phyloP scores from a whole-genome alignment of 2,888 invertebrate species.

The Falcaria lacertinaria region DNA sequence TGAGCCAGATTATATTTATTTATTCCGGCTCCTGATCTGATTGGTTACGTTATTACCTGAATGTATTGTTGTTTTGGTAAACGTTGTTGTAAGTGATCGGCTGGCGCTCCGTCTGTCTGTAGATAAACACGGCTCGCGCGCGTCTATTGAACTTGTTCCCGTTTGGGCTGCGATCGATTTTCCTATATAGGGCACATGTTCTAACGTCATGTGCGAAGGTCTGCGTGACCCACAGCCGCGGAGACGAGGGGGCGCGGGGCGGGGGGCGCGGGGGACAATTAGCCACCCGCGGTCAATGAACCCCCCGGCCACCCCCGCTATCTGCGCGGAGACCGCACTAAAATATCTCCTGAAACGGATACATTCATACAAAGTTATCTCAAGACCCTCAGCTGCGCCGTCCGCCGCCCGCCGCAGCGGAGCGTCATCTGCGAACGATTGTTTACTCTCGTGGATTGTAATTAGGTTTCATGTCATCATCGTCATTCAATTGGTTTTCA shows the following conservation, averaged over 20 bases:
- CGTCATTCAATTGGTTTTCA: no score
- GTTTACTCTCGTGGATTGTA: neutral
- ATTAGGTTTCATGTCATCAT: no score
- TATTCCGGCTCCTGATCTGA: no score
- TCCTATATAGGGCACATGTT: constrained; percentile 62
- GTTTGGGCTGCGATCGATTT: constrained; percentile 58
- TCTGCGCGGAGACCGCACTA: constrained; percentile 21
- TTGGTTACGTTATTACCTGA: no score
- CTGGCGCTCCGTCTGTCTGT: neutral
- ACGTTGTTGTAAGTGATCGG: neutral
- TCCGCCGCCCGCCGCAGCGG: neutral
- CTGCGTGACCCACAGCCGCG: constrained; percentile 46
- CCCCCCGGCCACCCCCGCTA: constrained; percentile 34
- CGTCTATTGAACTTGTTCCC: constrained; percentile 58
- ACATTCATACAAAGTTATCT: neutral
- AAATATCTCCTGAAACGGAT: constrained; percentile 1
- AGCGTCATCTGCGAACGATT: neutral
- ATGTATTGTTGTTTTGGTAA: no score
- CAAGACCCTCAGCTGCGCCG: neutral
- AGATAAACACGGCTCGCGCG: constrained; percentile 4
- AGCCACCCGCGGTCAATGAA: constrained; percentile 66
- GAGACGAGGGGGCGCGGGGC: constrained; percentile 9
- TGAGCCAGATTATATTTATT: no score
- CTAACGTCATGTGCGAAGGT: constrained; percentile 57
- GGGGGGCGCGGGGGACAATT: constrained; percentile 46